phyloP scores from a whole-genome alignment of 2,888 invertebrate species.

The Cantharis rufa region DNA sequence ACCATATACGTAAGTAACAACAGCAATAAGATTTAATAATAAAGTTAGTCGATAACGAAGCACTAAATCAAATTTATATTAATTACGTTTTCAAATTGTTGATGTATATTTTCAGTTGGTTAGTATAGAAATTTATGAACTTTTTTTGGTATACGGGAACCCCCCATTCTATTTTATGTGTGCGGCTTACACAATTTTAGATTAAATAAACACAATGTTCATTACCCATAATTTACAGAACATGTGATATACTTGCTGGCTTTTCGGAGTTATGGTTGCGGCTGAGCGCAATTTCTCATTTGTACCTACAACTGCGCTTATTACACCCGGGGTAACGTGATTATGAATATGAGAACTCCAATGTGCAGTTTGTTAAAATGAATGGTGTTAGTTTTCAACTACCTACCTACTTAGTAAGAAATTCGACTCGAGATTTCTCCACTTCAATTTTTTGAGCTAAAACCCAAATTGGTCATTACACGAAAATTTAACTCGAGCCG shows the following conservation, averaged over 20 bases:
- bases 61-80: neutral
- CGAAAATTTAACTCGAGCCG: neutral
- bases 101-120: neutral
- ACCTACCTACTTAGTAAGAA: neutral
- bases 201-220: slow-evolving; percentile 56
- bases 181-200: slow-evolving; percentile 47
- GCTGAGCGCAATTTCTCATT: slow-evolving; percentile 53
- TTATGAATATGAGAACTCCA: slow-evolving; percentile 54
- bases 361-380: slow-evolving; percentile 37
- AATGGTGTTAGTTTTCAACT: slow-evolving; percentile 36
- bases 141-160: neutral
- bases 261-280: slow-evolving; percentile 52
- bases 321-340: slow-evolving; percentile 52
- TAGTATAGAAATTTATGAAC: neutral
- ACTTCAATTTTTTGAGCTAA: neutral
- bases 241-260: slow-evolving; percentile 52
- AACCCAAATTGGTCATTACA: neutral
- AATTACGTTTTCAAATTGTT: neutral
- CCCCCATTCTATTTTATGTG: slow-evolving; percentile 40
- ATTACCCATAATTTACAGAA: slow-evolving; percentile 53
- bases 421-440: neutral
- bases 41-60: neutral
- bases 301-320: slow-evolving; percentile 55
- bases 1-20: slow-evolving; percentile 20
- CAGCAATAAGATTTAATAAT: slow-evolving; percentile 1